Percentiles rank a stretch among this genome's conserved stretches.
Evolutionary conservation across 2,113 vertebrate species (phyloP).

Genomic region (Connochaetes taurinus): DNA sequence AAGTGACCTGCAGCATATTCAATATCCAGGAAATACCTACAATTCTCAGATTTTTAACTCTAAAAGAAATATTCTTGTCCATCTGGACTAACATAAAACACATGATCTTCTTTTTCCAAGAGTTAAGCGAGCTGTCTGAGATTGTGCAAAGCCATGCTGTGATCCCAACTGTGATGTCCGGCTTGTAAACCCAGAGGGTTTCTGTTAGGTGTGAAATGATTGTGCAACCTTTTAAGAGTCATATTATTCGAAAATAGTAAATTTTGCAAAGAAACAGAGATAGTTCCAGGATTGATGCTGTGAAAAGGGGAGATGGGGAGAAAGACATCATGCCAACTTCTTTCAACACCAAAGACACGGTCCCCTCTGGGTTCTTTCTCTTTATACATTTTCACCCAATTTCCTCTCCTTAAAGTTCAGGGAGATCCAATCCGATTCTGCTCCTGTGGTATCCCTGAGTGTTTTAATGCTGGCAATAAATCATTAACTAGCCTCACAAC

Average conservation of each 20-base stretch:
- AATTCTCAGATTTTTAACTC: constrained; percentile 19
- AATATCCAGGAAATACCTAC: neutral
- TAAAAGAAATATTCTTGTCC: constrained; percentile 15
- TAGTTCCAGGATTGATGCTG: neutral
- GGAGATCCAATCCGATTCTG: neutral
- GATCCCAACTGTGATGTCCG: neutral
- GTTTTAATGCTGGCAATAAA: neutral
- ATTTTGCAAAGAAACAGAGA: constrained; percentile 37
- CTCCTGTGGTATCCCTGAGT: neutral
- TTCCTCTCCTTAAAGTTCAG: neutral
- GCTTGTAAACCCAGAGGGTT: constrained; percentile 31
- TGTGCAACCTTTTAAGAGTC: constrained; percentile 39
- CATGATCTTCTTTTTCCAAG: neutral
- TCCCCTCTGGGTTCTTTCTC: neutral
- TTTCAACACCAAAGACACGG: neutral
- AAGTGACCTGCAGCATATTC: neutral
- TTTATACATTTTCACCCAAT: neutral
- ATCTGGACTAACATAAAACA: constrained; percentile 52
- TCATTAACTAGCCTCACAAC: neutral
- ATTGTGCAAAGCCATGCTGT: constrained; percentile 22
- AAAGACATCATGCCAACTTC: neutral
- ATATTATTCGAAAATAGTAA: constrained; percentile 25
- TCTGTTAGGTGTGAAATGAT: constrained; percentile 53
- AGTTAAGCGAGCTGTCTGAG: constrained; percentile 4
- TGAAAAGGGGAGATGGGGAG: neutral